phyloP scores from a whole-genome alignment of 2,797 vertebrate species.

The Todus mexicanus region DNA sequence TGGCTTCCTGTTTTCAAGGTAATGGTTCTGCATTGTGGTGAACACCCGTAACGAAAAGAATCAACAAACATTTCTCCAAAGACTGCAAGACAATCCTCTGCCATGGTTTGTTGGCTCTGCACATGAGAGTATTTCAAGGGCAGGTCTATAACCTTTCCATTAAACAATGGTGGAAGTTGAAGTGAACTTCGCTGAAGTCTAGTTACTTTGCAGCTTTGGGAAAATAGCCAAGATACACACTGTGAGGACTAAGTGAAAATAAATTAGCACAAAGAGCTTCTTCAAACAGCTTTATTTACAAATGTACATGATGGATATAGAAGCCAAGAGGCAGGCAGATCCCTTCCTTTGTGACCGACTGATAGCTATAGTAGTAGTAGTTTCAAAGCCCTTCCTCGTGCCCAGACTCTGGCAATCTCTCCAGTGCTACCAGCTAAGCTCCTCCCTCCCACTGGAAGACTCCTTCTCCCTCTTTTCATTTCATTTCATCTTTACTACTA shows the following conservation, averaged over 20 bases:
- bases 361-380: background rate
- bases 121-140: background rate
- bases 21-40: background rate
- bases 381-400: background rate
- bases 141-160: background rate
- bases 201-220: background rate
- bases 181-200: background rate
- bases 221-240: slow-evolving; percentile 22
- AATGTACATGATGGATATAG: background rate
- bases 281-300: background rate
- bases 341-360: background rate
- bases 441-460: background rate
- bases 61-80: background rate
- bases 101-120: background rate
- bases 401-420: background rate
- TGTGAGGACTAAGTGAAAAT: background rate
- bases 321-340: background rate
- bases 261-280: slow-evolving; percentile 8
- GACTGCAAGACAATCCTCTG: background rate
- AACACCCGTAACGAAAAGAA: background rate
- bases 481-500: background rate
- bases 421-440: background rate
- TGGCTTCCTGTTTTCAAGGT: background rate
- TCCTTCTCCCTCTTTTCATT: background rate
- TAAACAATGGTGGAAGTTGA: background rate